A percentile compares a stretch with the other conserved stretches of the same genome.
Conservation (phyloP, 2,113 vertebrate genomes). For the Catharus minimus region DNA sequence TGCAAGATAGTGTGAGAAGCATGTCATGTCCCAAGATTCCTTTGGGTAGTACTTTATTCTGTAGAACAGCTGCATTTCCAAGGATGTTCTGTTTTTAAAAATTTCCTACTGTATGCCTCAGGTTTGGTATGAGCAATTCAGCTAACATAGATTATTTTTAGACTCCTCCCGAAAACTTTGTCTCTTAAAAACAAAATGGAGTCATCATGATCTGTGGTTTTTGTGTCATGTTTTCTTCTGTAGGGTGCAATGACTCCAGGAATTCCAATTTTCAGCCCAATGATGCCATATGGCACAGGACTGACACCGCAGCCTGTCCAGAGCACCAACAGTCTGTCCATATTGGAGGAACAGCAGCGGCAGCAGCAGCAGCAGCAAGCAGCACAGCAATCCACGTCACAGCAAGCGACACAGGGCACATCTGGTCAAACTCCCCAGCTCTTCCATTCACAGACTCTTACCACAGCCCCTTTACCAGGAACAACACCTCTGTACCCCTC, state of each 20-base stretch:
- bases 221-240: not conserved
- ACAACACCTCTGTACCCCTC: conserved; percentile 90
- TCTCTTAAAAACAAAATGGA: not conserved
- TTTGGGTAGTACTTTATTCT: not conserved
- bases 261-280: conserved; percentile 92
- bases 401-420: conserved; percentile 80
- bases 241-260: conserved; percentile 95
- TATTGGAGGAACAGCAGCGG: conserved; percentile 92
- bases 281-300: conserved; percentile 97
- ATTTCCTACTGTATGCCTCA: not conserved
- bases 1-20: not conserved
- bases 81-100: not conserved
- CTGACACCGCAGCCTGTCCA: conserved; percentile 96
- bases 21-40: not conserved
- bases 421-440: conserved; percentile 93
- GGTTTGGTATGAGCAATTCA: not conserved
- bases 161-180: not conserved
- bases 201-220: not conserved
- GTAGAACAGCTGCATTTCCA: not conserved
- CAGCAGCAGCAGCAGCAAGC: conserved; percentile 86
- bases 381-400: conserved; percentile 77
- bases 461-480: conserved; percentile 92
- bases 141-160: not conserved
- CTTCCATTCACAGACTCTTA: conserved; percentile 91
- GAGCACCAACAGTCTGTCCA: conserved; percentile 89